phyloP scores from a whole-genome alignment of 2,888 invertebrate genomes.

The Leucozona laternaria region DNA sequence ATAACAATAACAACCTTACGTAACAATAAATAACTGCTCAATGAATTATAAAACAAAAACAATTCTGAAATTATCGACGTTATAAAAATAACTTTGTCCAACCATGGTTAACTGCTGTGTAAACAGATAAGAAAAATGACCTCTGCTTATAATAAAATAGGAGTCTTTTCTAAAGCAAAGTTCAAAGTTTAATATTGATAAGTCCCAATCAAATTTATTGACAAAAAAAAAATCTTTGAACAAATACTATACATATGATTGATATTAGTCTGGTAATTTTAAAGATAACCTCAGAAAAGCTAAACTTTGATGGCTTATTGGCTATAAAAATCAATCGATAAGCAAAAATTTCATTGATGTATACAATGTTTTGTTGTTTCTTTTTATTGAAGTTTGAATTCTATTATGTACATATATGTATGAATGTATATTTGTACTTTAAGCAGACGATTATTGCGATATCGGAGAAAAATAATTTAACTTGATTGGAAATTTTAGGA shows the following conservation, averaged over 20 bases:
- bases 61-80: too few relatives aligned
- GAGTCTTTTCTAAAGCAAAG: not conserved
- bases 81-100: too few relatives aligned
- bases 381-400: too few relatives aligned
- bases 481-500: not conserved
- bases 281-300: slow-evolving; percentile 5
- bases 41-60: too few relatives aligned
- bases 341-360: not conserved
- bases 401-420: too few relatives aligned
- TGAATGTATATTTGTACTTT: slow-evolving; percentile 1
- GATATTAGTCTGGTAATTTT: slow-evolving; percentile 16
- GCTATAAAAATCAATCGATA: slow-evolving; percentile 17
- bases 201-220: slow-evolving; percentile 8
- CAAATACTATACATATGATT: not conserved
- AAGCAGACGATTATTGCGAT: not conserved
- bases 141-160: too few relatives aligned
- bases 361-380: not conserved
- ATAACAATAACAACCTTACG: too few relatives aligned
- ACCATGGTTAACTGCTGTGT: too few relatives aligned
- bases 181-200: slow-evolving; percentile 17
- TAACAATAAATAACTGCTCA: too few relatives aligned
- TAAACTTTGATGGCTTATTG: slow-evolving; percentile 26
- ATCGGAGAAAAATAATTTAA: too few relatives aligned
- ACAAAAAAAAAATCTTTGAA: not conserved
- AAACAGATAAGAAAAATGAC: too few relatives aligned